Percentiles rank a stretch among this genome's conserved stretches.
These are phyloP conservation scores for Gallinago undulata DNA, from an alignment of 2,113 vertebrate species.

Conservation along the genomic window DNA sequence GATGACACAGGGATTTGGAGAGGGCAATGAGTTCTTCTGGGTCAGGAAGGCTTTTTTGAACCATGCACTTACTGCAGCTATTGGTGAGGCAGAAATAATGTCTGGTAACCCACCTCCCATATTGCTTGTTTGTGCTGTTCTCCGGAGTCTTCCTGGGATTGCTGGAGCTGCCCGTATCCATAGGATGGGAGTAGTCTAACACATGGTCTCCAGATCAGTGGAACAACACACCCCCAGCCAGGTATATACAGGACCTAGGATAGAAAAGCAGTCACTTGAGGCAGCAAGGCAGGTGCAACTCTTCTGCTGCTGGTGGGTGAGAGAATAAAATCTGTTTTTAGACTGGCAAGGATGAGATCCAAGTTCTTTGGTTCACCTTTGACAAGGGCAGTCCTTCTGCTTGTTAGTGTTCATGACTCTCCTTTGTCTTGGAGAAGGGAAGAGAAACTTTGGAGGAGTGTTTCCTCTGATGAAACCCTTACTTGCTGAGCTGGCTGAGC, in stretches of 20 bases:
- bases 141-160: neutral
- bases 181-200: neutral
- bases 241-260: neutral
- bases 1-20: accelerated
- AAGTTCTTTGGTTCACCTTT: neutral
- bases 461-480: neutral
- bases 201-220: neutral
- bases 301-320: neutral
- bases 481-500: neutral
- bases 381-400: neutral
- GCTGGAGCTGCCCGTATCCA: accelerated
- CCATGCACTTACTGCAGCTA: neutral
- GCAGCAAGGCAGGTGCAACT: neutral
- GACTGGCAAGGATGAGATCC: neutral
- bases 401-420: neutral
- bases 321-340: neutral
- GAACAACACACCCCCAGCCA: neutral
- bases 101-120: neutral
- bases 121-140: neutral
- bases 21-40: neutral
- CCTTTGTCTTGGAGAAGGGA: neutral
- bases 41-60: neutral
- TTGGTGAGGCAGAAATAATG: neutral
- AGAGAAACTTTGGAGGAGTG: neutral
- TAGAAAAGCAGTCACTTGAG: neutral